Percentiles rank a stretch among this genome's conserved stretches.
phyloP scores from a whole-genome alignment of 2,888 invertebrate genomes.

The Exephanes ischioxanthus region DNA sequence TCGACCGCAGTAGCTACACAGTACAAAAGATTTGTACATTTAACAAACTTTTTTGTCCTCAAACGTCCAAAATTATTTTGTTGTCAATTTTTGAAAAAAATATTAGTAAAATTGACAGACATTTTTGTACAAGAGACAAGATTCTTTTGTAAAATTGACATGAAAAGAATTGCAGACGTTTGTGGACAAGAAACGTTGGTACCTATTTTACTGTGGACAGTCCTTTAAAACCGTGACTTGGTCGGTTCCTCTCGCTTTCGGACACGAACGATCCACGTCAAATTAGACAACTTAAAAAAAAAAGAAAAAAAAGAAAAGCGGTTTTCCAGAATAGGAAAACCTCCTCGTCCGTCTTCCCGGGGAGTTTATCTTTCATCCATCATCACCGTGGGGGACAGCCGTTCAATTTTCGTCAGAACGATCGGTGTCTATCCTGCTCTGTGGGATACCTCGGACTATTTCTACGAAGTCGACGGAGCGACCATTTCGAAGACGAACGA shows the following conservation, averaged over 20 bases:
- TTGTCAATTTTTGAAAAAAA: too few relatives aligned
- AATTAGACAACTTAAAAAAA: neutral
- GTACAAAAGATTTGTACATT: too few relatives aligned
- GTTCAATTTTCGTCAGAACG: conserved; percentile 6
- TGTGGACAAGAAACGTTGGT: too few relatives aligned
- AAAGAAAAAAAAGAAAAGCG: neutral
- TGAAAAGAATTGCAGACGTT: too few relatives aligned
- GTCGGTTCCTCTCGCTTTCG: neutral
- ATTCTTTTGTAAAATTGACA: too few relatives aligned
- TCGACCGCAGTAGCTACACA: neutral
- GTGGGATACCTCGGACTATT: conserved; percentile 2
- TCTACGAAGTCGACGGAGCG: neutral
- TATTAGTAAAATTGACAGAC: too few relatives aligned
- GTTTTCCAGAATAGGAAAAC: conserved; percentile 5
- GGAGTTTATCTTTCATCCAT: conserved; percentile 38
- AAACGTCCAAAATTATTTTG: too few relatives aligned
- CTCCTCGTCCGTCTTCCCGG: conserved; percentile 5
- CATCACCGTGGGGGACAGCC: conserved; percentile 31
- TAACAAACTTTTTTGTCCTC: too few relatives aligned
- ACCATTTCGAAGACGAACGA: neutral
- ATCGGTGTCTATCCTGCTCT: neutral
- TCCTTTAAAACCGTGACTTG: conserved; percentile 4
- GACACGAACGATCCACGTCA: neutral
- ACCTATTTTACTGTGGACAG: neutral
- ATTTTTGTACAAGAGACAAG: too few relatives aligned